Evolutionary conservation across 2,888 invertebrate species (phyloP), one percentile per base, ranked within the genome.

Genomic region (Andrena hattorfiana): DNA sequence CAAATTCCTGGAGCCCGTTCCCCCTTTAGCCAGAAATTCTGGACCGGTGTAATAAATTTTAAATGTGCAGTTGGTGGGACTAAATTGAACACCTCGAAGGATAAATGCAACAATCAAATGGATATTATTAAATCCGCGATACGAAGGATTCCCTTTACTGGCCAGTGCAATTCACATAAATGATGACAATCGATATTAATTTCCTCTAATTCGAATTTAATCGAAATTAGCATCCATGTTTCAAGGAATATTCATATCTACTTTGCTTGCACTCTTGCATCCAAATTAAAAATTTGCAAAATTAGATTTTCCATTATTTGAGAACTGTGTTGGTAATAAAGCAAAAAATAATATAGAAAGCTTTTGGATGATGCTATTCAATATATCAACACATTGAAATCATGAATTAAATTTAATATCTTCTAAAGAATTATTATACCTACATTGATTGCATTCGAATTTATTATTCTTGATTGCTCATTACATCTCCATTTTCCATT

Each of bases 1-100:
- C 76, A 54, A 76, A 76, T 76, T 76, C 76, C 76, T 76, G 32
- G 30, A 63, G 62, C 28, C 51, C 35, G 20, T 54, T 20, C 56
- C 10, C 10, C 20, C 56, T 32, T 20, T 35, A 32, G 54, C 26
- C 49, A 63, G 62, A 76, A 71, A 76, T 76, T 76, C 76, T 76
- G 35, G n/a, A 54, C 54, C 62, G 20, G 76, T 71, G 76, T 63
- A 71, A 76, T 63, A 76, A 71, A 76, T 76, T 76, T 76, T 71
- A 71, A 76, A 76, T 76, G 60, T 35, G 62, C 51, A 63, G 32
- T 28, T 62, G 10, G 71, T 10, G 28, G 28, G 71, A 35, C 63
- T 71, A 32, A 71, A 71, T 71, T 62, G 51, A 63, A 32, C 62
- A 35, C 20, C 70, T 42, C 48, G 16, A 71, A 35, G 35, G 54